Conservation (phyloP, 2,888 invertebrate genomes). For the Ephialtes manifestator region DNA sequence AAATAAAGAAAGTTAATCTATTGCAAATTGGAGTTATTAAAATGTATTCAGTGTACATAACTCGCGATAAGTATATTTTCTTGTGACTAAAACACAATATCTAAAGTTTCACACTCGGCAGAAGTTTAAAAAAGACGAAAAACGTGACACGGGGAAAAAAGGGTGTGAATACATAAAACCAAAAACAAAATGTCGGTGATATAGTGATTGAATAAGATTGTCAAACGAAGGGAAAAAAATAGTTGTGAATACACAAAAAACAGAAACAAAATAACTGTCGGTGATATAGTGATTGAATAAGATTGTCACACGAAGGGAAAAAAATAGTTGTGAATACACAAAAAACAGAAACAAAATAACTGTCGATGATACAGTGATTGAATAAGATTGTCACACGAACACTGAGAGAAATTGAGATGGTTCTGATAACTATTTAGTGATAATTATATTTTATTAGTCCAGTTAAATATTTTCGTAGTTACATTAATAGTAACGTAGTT, state of each 20-base stretch:
- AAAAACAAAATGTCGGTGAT: background rate
- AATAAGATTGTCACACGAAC: background rate
- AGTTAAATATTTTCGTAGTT: no score
- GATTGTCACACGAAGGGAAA: background rate
- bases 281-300: background rate
- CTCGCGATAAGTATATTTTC: no score
- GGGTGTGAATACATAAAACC: background rate
- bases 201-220: background rate
- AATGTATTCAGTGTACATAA: no score
- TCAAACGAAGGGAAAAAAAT: background rate
- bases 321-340: background rate
- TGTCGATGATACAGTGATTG: background rate
- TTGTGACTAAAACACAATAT: background rate
- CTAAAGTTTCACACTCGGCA: background rate
- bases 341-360: background rate
- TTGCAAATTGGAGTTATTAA: no score
- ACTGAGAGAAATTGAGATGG: no score
- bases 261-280: background rate
- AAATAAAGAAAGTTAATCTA: no score
- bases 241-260: background rate
- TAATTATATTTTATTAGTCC: no score
- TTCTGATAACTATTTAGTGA: no score
- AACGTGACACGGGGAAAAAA: no score
- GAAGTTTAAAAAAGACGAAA: background rate
- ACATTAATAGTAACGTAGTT: no score